A percentile compares a stretch with the other conserved stretches of the same genome.
Evolutionary conservation across 1,140 invertebrate species (phyloP).

Genomic region (Plectus sambesii): DNA sequence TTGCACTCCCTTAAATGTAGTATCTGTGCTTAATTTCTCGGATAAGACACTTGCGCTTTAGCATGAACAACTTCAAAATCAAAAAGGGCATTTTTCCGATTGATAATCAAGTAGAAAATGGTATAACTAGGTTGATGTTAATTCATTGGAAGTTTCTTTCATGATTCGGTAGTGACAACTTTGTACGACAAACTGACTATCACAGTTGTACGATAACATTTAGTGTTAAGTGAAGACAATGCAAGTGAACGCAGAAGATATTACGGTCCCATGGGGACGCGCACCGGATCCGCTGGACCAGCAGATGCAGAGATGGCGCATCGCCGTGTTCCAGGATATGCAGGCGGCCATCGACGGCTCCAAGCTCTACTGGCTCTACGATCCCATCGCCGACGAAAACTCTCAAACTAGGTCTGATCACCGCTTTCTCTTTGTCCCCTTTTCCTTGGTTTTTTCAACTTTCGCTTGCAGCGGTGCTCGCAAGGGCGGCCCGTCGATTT

Average conservation of each 20-base stretch:
- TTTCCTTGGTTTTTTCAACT: conserved; percentile 11
- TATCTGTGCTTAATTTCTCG: too few relatives aligned
- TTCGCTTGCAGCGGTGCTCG: conserved; percentile 35
- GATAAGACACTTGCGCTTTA: too few relatives aligned
- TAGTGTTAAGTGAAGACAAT: too few relatives aligned
- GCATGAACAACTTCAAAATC: too few relatives aligned
- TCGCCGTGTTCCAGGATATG: conserved; percentile 42
- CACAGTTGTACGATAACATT: too few relatives aligned
- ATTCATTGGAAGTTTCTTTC: too few relatives aligned
- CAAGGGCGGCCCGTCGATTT: conserved; percentile 34
- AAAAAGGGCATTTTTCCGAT: too few relatives aligned
- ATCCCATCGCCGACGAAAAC: conserved; percentile 39
- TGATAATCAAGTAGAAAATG: too few relatives aligned
- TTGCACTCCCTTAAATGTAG: too few relatives aligned
- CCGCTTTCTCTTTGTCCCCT: not conserved
- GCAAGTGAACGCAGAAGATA: conserved; percentile 40
- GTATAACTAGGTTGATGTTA: too few relatives aligned
- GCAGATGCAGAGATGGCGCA: conserved; percentile 24
- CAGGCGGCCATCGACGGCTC: conserved; percentile 38
- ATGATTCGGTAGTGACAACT: too few relatives aligned
- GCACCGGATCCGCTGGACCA: conserved; percentile 38
- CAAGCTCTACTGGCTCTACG: conserved; percentile 44
- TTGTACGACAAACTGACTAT: too few relatives aligned
- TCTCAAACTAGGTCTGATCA: conserved; percentile 31
- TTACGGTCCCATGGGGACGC: conserved; percentile 44